Evolutionary conservation across 1,140 invertebrate species (phyloP).

Genomic region (Halotydeus destructor): DNA sequence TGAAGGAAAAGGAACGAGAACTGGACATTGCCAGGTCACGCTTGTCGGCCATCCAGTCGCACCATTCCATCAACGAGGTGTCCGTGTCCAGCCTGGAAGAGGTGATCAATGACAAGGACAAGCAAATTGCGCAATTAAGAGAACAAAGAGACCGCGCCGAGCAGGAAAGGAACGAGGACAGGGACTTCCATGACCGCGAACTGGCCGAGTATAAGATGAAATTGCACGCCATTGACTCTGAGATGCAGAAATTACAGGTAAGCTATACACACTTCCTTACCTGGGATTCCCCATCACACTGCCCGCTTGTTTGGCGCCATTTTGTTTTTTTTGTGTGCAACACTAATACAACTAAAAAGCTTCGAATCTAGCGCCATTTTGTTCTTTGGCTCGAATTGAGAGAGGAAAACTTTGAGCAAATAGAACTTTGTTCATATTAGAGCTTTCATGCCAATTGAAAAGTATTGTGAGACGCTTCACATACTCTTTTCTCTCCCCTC

Average conservation of each 20-base stretch:
- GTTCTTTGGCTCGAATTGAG: too few relatives aligned
- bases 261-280: too few relatives aligned
- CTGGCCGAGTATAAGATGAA: conserved; percentile 88
- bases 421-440: too few relatives aligned
- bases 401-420: too few relatives aligned
- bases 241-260: conserved; percentile 57
- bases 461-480: too few relatives aligned
- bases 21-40: conserved; percentile 79
- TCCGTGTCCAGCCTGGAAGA: conserved; percentile 79
- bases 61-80: conserved; percentile 74
- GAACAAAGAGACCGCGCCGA: conserved; percentile 87
- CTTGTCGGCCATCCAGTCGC: conserved; percentile 65
- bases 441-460: too few relatives aligned
- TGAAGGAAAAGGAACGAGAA: conserved; percentile 95
- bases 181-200: conserved; percentile 76
- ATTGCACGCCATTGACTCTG: conserved; percentile 62
- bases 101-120: conserved; percentile 86
- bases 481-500: too few relatives aligned
- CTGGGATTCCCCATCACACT: too few relatives aligned
- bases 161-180: conserved; percentile 83
- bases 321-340: too few relatives aligned
- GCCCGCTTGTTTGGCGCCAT: too few relatives aligned
- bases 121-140: conserved; percentile 72
- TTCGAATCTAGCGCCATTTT: too few relatives aligned
- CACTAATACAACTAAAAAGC: too few relatives aligned